Evolutionary conservation across 2,797 vertebrate genomes (phyloP).

Genomic region (Diceros bicornis): DNA sequence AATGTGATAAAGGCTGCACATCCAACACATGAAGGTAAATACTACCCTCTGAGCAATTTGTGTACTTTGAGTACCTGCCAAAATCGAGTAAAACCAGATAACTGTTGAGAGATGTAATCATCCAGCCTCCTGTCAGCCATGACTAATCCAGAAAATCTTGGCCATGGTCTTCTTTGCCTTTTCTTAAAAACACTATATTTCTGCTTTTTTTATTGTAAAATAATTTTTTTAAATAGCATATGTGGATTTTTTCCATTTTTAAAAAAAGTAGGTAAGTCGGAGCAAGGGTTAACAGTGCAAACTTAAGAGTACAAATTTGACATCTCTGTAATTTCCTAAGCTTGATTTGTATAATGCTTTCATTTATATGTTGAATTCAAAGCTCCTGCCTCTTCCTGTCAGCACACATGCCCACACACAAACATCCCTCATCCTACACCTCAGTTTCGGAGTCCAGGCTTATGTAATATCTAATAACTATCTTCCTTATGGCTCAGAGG

Average conservation of each 20-base stretch:
- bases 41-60: not conserved
- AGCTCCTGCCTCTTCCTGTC: not conserved
- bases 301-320: conserved; percentile 19
- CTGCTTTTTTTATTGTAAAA: conserved; percentile 8
- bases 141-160: conserved; percentile 11
- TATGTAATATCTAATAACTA: not conserved
- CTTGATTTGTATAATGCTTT: conserved; percentile 21
- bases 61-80: conserved; percentile 24
- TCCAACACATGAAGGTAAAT: not conserved
- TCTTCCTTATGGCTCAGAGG: not conserved
- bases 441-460: not conserved
- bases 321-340: not conserved
- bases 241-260: not conserved
- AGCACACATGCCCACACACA: not conserved
- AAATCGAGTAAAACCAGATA: conserved; percentile 31
- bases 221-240: conserved; percentile 1
- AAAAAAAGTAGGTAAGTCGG: not conserved
- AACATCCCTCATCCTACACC: not conserved
- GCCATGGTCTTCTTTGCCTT: not conserved
- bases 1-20: not conserved
- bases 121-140: not conserved
- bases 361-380: not conserved
- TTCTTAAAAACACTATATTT: not conserved
- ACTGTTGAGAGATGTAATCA: not conserved
- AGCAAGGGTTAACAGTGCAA: not conserved